Conservation (phyloP, 2,797 vertebrate species). For the Peromyscus aztecus region DNA sequence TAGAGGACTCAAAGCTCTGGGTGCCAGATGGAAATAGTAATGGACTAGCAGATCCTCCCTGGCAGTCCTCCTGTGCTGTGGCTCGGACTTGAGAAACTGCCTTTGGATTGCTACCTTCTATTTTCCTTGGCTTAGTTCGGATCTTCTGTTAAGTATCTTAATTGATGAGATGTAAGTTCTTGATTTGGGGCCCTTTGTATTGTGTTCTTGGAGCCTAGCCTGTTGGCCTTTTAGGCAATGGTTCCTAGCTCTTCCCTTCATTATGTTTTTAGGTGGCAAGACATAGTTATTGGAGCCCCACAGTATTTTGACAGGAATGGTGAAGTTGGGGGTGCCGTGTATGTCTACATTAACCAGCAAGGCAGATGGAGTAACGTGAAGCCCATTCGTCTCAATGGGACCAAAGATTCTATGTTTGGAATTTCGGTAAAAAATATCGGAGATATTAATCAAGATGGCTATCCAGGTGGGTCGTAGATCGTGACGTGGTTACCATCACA, state of each 20-base stretch:
- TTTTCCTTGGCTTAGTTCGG: constrained; percentile 20
- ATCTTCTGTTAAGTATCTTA: not conserved
- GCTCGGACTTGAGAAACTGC: not conserved
- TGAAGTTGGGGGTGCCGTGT: constrained; percentile 96
- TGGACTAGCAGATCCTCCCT: not conserved
- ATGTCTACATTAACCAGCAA: constrained; percentile 94
- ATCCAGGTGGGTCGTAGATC: constrained; percentile 89
- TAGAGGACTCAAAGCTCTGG: not conserved
- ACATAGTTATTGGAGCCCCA: constrained; percentile 97
- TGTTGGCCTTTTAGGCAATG: not conserved
- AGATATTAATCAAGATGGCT: constrained; percentile 96
- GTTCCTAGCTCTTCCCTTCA: not conserved
- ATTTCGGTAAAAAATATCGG: constrained; percentile 96
- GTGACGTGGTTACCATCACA: not conserved
- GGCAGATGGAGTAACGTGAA: constrained; percentile 92
- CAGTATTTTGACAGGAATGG: constrained; percentile 96
- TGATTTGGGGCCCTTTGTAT: not conserved
- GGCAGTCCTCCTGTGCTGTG: not conserved
- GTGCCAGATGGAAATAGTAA: not conserved
- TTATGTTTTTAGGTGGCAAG: constrained; percentile 93
- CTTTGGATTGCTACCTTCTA: not conserved
- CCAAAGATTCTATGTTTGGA: constrained; percentile 97
- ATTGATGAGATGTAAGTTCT: not conserved
- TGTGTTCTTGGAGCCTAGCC: constrained; percentile 10
- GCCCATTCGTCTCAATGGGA: constrained; percentile 93